Evolutionary conservation across 2,797 vertebrate genomes (phyloP), one percentile per base, ranked within the genome.

Genomic region (Rhyacichthys aspro): DNA sequence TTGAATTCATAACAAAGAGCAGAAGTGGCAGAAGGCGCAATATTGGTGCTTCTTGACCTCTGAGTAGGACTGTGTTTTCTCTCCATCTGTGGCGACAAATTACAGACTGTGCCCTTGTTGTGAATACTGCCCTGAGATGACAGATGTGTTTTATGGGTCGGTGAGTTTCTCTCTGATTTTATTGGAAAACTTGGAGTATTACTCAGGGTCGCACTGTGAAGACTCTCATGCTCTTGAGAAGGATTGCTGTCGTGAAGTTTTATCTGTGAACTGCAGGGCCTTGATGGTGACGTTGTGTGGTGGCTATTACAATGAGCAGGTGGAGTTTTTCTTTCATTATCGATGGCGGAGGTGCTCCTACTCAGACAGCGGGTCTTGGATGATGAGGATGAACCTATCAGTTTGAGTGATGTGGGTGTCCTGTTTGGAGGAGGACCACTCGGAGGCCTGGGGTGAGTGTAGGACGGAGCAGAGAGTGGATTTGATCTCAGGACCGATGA

Each of bases 361-460:
- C 44, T 55, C 12, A 65, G 58, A 57, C 43, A 1, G 1, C 42
- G 55, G 63, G 47, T 49, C 17, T n/a, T 62, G 14, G 56, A 65
- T 7, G 6, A 9, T 1, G 64, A 59, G 7, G 32, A 32, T 19
- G 38, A 23, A 4, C 45, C 23, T 14, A 46, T 11, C n/a, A 32
- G 39, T 64, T 55, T 69, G 39, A 28, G 3, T 9, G 55, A 49
- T 38, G 23, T 11, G 14, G 63, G 49, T 7, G 54, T 59, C 38
- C 71, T 73, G 17, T 1, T 19, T 1, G 47, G 64, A 48, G 60
- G 18, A 43, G 60, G 48, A 0, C 69, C 28, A 9, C 2, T 18
- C 9, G 78, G 78, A 38, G 70, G 84, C 18, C 43, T 77, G 15
- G 83, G 77, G 45, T 33, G 67, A 28, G 18, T 41, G 9, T 50